These are phyloP conservation scores for Polydesmus complanatus DNA, from an alignment of 2,888 invertebrate genomes.

Conservation along the genomic window DNA sequence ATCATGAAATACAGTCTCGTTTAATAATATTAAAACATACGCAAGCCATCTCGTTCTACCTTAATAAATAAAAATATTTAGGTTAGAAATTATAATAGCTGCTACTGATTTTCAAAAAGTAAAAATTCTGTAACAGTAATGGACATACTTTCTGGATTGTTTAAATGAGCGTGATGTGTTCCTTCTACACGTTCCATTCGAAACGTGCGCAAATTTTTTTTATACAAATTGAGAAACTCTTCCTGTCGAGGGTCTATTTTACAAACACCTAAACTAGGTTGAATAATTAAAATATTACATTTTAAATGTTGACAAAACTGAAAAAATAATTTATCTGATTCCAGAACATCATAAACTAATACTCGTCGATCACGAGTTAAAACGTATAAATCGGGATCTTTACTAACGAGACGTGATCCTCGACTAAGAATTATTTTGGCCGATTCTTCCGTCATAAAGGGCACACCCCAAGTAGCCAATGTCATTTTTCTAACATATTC, in stretches of 20 bases:
- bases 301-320: neutral
- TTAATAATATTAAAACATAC: too few species aligned
- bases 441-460: conserved; percentile 19
- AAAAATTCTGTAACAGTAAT: neutral
- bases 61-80: too few species aligned
- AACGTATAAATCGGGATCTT: conserved; percentile 11
- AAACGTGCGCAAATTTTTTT: neutral
- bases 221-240: neutral
- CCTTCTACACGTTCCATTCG: neutral
- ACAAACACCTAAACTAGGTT: neutral
- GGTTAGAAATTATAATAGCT: too few species aligned
- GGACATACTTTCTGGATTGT: neutral
- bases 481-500: conserved; percentile 49
- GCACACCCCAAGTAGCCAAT: neutral
- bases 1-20: too few species aligned
- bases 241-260: neutral
- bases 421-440: conserved; percentile 20
- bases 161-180: neutral
- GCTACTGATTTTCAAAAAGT: neutral
- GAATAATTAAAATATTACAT: neutral
- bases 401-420: conserved; percentile 16
- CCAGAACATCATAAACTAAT: neutral
- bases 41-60: too few species aligned
- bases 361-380: neutral
- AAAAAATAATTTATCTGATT: neutral